phyloP scores from a whole-genome alignment of 2,888 invertebrate species.

The Heteropelma amictum region DNA sequence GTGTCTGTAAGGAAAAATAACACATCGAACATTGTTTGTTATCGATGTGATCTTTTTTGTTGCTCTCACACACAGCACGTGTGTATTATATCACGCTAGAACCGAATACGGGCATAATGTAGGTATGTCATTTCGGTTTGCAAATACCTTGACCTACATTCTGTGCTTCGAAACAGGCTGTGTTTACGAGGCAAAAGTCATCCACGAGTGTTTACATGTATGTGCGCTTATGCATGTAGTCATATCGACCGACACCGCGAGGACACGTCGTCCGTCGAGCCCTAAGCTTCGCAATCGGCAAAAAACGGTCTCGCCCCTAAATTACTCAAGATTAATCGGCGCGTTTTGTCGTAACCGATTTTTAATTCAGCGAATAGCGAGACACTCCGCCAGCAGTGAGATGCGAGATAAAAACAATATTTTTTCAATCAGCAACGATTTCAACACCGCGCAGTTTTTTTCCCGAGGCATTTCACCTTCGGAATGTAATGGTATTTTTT shows the following conservation, averaged over 20 bases:
- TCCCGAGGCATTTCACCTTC: no score
- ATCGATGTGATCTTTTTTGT: neutral
- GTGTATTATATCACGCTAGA: conserved; percentile 50
- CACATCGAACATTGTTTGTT: neutral
- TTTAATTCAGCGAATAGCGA: neutral
- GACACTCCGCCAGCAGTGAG: neutral
- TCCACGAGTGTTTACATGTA: neutral
- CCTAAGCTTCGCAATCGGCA: conserved; percentile 43
- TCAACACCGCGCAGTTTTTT: no score
- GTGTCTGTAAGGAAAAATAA: no score
- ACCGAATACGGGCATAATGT: conserved; percentile 75
- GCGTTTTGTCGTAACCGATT: neutral
- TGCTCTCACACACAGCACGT: no score
- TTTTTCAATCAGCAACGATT: no score
- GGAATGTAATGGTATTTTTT: no score
- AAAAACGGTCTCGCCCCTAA: conserved; percentile 42
- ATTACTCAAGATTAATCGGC: conserved; percentile 5
- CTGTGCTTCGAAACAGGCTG: conserved; percentile 22
- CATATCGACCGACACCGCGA: conserved; percentile 10
- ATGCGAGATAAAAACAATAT: no score
- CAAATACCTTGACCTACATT: conserved; percentile 74
- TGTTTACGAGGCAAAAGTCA: conserved; percentile 68
- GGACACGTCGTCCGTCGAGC: conserved; percentile 52
- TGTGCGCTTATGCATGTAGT: neutral
- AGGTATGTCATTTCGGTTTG: conserved; percentile 73